Percentiles rank a stretch among this genome's conserved stretches.
Evolutionary conservation across 1,140 invertebrate genomes (phyloP).

Genomic region (Drosophila seguyi): DNA sequence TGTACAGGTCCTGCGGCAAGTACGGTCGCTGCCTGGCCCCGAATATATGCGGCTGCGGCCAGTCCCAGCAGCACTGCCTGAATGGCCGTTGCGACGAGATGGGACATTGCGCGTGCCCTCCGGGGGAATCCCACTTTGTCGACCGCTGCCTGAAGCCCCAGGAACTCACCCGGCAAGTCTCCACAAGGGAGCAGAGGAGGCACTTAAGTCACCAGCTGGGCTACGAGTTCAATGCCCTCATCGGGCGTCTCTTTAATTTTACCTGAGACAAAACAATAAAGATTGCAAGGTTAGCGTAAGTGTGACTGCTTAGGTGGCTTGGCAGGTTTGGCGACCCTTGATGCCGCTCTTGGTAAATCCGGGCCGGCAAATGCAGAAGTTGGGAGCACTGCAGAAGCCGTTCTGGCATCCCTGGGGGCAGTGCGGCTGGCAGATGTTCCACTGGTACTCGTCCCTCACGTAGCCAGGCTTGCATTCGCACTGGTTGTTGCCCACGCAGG

Average conservation of each 20-base stretch:
- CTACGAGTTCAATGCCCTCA: conserved; percentile 71
- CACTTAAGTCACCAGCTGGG: conserved; percentile 49
- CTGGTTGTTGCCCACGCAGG: conserved; percentile 86
- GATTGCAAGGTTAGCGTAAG: neutral
- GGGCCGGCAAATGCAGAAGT: conserved; percentile 87
- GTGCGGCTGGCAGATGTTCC: conserved; percentile 86
- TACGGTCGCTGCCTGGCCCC: conserved; percentile 71
- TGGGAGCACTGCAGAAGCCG: conserved; percentile 87
- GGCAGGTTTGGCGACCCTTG: conserved; percentile 88
- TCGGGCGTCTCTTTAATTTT: conserved; percentile 68
- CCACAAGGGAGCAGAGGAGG: conserved; percentile 21
- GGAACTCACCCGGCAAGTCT: conserved; percentile 29
- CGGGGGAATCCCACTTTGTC: conserved; percentile 58
- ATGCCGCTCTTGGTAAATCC: conserved; percentile 89
- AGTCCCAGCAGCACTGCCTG: conserved; percentile 51
- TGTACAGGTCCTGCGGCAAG: conserved; percentile 60
- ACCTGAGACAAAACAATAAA: conserved; percentile 24
- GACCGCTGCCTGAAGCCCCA: conserved; percentile 56
- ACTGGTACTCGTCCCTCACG: conserved; percentile 83
- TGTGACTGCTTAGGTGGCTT: conserved; percentile 68
- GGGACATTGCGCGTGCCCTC: conserved; percentile 61
- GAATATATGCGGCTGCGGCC: conserved; percentile 68
- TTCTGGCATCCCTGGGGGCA: conserved; percentile 88
- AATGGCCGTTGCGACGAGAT: conserved; percentile 52
- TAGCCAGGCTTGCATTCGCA: conserved; percentile 87